Conservation (phyloP, 2,113 vertebrate species). For the Pardalotus punctatus region DNA sequence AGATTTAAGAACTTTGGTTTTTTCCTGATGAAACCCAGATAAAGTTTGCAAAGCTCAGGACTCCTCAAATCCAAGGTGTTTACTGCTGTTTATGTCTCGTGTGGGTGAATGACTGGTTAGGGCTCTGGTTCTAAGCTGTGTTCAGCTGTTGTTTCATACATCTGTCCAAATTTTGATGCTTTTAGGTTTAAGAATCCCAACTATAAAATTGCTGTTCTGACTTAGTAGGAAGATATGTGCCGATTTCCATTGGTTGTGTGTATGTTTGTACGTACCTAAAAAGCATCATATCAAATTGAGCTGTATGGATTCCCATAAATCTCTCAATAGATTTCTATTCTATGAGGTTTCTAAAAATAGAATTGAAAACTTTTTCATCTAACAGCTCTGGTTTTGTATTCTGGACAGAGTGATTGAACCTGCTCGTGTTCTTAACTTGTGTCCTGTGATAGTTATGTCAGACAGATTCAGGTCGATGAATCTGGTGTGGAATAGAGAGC, state of each 20-base stretch:
- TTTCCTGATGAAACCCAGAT: not conserved
- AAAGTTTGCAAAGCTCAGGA: constrained; percentile 12
- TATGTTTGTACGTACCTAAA: not conserved
- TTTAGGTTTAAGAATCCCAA: not conserved
- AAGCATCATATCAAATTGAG: not conserved
- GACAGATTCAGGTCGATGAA: constrained; percentile 18
- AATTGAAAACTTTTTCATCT: not conserved
- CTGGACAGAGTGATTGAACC: not conserved
- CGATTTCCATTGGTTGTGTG: not conserved
- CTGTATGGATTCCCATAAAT: not conserved
- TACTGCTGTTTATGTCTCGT: not conserved
- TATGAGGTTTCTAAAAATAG: not conserved
- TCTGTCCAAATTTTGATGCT: not conserved
- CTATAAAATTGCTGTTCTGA: not conserved
- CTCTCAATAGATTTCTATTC: not conserved
- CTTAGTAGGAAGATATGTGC: not conserved
- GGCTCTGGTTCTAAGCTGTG: not conserved
- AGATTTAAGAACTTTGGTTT: not conserved
- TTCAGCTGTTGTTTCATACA: not conserved
- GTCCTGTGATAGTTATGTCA: not conserved
- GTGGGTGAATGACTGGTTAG: not conserved
- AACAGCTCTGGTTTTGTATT: not conserved
- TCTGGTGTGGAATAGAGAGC: not conserved
- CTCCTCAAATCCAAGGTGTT: constrained; percentile 32
- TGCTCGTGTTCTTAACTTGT: not conserved